Evolutionary conservation across 2,797 vertebrate species (phyloP).

Genomic region (Enteromius unitaeniatus): DNA sequence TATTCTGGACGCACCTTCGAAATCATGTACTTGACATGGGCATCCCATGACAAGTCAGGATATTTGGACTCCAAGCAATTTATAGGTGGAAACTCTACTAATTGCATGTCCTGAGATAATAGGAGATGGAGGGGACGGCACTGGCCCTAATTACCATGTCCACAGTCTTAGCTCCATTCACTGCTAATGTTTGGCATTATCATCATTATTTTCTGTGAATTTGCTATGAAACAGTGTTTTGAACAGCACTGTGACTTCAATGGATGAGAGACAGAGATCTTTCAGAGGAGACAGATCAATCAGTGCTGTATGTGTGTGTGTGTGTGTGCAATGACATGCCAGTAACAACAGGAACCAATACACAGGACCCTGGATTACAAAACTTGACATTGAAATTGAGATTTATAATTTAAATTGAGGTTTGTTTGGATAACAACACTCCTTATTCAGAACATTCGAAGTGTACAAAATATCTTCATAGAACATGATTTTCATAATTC

Average conservation of each 20-base stretch:
- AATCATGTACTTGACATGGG: neutral
- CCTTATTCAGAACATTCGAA: too few species aligned
- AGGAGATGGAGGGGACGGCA: neutral
- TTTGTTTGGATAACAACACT: too few species aligned
- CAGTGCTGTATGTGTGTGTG: neutral
- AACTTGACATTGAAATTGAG: too few species aligned
- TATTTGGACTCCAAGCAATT: too few species aligned
- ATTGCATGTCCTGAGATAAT: neutral
- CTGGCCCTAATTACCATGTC: neutral
- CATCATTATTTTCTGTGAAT: neutral
- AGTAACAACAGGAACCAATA: neutral
- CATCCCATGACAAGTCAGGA: neutral
- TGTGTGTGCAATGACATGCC: too few species aligned
- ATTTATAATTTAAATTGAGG: too few species aligned
- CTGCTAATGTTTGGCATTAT: too few species aligned
- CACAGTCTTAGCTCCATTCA: too few species aligned
- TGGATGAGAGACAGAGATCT: slow-evolving; percentile 2
- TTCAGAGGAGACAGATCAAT: neutral
- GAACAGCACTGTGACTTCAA: neutral
- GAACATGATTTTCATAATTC: too few species aligned
- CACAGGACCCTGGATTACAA: neutral
- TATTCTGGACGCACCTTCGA: too few species aligned
- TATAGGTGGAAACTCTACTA: neutral
- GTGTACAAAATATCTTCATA: too few species aligned
- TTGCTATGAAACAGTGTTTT: neutral